Evolutionary conservation across 2,888 invertebrate genomes (phyloP).

Genomic region (Thera obeliscata): DNA sequence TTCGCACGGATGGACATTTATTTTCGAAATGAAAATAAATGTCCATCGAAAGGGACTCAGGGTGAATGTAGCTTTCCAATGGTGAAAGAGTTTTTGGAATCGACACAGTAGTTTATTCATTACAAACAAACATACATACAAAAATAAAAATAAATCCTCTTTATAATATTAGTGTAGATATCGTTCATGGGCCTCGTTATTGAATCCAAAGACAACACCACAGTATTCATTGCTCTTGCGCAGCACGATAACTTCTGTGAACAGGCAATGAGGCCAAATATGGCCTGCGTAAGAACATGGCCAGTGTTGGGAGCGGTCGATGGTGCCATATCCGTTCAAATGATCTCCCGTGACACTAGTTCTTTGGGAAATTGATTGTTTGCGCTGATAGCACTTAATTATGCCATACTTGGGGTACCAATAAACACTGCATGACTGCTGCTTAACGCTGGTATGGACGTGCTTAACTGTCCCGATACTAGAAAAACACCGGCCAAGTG

Average conservation of each 20-base stretch:
- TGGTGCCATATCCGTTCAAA: conserved; percentile 48
- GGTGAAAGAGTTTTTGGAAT: too few species aligned
- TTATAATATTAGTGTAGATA: background rate
- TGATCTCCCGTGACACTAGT: conserved; percentile 44
- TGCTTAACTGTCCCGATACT: too few species aligned
- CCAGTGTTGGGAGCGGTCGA: conserved; percentile 43
- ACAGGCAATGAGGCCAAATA: conserved; percentile 38
- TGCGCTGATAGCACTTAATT: conserved; percentile 44
- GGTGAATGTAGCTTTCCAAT: too few species aligned
- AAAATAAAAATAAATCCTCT: too few species aligned
- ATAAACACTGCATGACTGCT: background rate
- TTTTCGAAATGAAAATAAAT: too few species aligned
- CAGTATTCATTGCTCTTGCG: conserved; percentile 33
- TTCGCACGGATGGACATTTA: background rate
- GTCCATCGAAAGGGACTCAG: too few species aligned
- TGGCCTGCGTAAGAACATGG: conserved; percentile 34
- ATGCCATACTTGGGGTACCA: conserved; percentile 15
- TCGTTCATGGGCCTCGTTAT: background rate
- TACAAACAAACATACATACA: too few species aligned
- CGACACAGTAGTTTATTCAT: too few species aligned
- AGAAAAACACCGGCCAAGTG: too few species aligned
- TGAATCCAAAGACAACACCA: conserved; percentile 10
- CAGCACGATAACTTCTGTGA: conserved; percentile 31
- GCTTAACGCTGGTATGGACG: too few species aligned
- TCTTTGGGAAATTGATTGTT: conserved; percentile 27